phyloP scores from a whole-genome alignment of 2,797 vertebrate species.

The Acipenser transmontanus region DNA sequence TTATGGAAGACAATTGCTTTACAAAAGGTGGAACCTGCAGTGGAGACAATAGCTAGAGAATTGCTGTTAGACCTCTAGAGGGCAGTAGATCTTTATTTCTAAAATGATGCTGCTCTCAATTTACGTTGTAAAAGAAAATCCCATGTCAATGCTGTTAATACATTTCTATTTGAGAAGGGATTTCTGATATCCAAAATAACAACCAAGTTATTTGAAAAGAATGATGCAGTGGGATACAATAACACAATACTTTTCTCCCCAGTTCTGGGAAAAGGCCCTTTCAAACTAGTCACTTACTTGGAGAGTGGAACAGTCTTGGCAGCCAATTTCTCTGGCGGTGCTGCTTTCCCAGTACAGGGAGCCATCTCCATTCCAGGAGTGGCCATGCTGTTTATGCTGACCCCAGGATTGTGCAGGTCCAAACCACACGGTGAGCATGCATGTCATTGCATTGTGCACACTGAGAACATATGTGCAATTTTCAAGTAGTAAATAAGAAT shows the following conservation, averaged over 20 bases:
- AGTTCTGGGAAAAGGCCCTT: slow-evolving; percentile 90
- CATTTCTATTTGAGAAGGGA: neutral
- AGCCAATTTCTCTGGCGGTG: slow-evolving; percentile 45
- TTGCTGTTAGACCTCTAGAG: neutral
- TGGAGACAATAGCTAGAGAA: too few species aligned
- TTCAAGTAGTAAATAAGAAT: too few species aligned
- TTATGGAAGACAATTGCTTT: too few species aligned
- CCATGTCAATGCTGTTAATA: neutral
- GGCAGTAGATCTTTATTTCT: slow-evolving; percentile 1
- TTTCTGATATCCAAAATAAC: neutral
- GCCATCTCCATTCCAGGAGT: slow-evolving; percentile 40
- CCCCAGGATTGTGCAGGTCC: slow-evolving; percentile 76
- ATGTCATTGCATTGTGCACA: neutral
- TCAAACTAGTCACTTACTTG: slow-evolving; percentile 67
- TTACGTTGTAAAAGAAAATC: neutral
- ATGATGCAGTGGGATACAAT: neutral
- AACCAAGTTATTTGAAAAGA: neutral
- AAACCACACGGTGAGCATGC: slow-evolving; percentile 75
- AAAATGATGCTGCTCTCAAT: neutral
- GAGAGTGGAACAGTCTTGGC: slow-evolving; percentile 56
- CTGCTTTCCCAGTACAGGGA: slow-evolving; percentile 53
- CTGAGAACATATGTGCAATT: slow-evolving; percentile 6
- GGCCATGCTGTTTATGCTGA: slow-evolving; percentile 79
- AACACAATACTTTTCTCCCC: slow-evolving; percentile 27
- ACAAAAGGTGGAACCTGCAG: too few species aligned